phyloP scores from a whole-genome alignment of 1,140 invertebrate genomes.

The Micrasema minimum region DNA sequence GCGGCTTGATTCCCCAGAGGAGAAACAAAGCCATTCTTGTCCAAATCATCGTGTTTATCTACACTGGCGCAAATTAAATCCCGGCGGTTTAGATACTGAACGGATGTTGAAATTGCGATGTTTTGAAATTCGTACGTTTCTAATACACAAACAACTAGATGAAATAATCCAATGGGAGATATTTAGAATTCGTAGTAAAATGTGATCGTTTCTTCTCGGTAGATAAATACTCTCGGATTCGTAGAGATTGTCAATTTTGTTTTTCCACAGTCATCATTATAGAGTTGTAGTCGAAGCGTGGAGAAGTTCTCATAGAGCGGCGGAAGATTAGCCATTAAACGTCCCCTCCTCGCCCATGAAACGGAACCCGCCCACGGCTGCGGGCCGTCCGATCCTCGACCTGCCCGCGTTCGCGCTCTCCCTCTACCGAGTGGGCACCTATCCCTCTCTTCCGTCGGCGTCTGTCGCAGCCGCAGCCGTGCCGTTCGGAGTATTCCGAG shows the following conservation, averaged over 20 bases:
- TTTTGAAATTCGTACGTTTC: constrained; percentile 17
- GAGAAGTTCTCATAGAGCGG: constrained; percentile 20
- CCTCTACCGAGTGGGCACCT: background rate
- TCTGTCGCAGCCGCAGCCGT: background rate
- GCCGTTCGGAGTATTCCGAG: constrained; percentile 37
- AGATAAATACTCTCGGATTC: background rate
- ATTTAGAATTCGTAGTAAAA: background rate
- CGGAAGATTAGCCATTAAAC: constrained; percentile 28
- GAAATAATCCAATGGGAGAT: background rate
- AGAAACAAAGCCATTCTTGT: constrained; percentile 40
- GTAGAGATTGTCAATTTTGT: background rate
- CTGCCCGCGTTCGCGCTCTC: background rate
- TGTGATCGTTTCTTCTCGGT: background rate
- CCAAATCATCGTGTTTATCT: constrained; percentile 24
- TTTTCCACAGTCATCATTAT: constrained; percentile 21
- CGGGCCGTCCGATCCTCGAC: constrained; percentile 1
- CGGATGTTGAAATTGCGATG: constrained; percentile 26
- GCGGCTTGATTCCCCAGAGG: constrained; percentile 28
- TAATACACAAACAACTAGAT: constrained; percentile 10
- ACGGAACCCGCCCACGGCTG: constrained; percentile 25
- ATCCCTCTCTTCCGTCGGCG: constrained; percentile 9
- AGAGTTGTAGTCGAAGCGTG: background rate
- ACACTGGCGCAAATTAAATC: constrained; percentile 13
- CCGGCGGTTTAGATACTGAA: constrained; percentile 3
- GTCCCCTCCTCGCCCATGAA: constrained; percentile 22